These are phyloP conservation scores for Agonopterix heracliana DNA, from an alignment of 2,888 invertebrate genomes.

Conservation along the genomic window DNA sequence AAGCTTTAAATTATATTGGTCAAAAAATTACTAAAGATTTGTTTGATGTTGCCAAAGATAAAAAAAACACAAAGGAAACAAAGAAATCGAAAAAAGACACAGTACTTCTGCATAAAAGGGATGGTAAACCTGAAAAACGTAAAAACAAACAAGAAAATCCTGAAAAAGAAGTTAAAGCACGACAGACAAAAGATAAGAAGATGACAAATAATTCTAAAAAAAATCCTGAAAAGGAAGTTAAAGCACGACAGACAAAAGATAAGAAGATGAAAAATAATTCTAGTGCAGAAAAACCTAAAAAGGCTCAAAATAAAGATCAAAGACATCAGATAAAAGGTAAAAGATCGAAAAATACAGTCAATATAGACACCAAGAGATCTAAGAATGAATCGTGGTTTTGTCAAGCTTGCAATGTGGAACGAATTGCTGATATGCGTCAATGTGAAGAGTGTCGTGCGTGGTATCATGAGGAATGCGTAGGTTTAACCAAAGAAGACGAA, in stretches of 20 bases:
- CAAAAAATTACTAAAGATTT: slow-evolving; percentile 13
- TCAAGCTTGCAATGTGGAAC: slow-evolving; percentile 1
- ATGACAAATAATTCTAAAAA: too few relatives aligned
- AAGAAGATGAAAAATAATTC: too few relatives aligned
- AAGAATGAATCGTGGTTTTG: slow-evolving; percentile 4
- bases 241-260: too few relatives aligned
- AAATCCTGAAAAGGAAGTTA: too few relatives aligned
- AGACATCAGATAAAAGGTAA: too few relatives aligned
- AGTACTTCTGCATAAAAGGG: background rate
- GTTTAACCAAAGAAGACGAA: slow-evolving; percentile 3
- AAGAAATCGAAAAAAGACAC: background rate
- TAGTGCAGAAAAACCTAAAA: too few relatives aligned
- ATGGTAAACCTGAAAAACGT: background rate
- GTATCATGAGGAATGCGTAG: slow-evolving; percentile 6
- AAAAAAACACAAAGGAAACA: background rate
- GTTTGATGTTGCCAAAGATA: slow-evolving; percentile 1
- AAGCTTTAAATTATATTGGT: slow-evolving; percentile 14
- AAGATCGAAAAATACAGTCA: background rate
- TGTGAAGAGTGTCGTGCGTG: slow-evolving; percentile 2
- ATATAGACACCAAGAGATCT: background rate
- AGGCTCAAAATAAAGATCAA: too few relatives aligned
- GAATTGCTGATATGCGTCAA: slow-evolving; percentile 4
- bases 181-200: too few relatives aligned
- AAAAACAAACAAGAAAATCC: too few relatives aligned
- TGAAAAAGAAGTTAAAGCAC: too few relatives aligned